Conservation (phyloP, 1,140 invertebrate genomes). For the Musca domestica region DNA sequence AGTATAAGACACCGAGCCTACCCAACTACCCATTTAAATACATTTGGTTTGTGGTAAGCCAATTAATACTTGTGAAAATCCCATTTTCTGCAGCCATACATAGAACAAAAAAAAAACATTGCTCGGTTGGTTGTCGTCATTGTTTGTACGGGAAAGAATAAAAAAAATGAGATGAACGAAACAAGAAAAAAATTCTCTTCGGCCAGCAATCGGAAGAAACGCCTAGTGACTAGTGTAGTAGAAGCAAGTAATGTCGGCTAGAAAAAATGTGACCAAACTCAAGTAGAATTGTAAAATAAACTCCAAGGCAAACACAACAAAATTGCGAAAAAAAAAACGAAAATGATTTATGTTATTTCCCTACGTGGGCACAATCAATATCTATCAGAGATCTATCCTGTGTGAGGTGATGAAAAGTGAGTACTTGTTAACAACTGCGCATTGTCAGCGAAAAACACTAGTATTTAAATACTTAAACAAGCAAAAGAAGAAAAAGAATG, state of each 20-base stretch:
- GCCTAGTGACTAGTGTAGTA: neutral
- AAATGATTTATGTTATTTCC: too few species aligned
- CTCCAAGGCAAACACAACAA: too few species aligned
- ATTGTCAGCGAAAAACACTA: conserved; percentile 20
- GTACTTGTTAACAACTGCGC: conserved; percentile 20
- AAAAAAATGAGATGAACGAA: neutral
- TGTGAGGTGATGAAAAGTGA: conserved; percentile 13
- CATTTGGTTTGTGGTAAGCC: conserved; percentile 9
- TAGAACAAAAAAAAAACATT: neutral
- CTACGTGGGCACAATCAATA: conserved; percentile 21
- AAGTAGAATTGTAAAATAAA: too few species aligned
- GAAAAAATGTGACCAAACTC: neutral
- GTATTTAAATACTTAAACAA: conserved; percentile 6
- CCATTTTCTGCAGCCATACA: conserved; percentile 5
- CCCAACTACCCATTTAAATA: neutral
- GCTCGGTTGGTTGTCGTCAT: conserved; percentile 11
- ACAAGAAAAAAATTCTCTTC: neutral
- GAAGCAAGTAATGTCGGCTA: neutral
- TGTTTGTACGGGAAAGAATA: neutral
- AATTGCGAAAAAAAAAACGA: too few species aligned
- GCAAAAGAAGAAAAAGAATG: neutral
- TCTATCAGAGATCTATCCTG: neutral
- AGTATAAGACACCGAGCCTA: neutral
- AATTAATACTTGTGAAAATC: neutral
- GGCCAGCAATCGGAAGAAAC: neutral